Evolutionary conservation across 2,113 vertebrate genomes (phyloP).

Genomic region (Cnemophilus loriae): DNA sequence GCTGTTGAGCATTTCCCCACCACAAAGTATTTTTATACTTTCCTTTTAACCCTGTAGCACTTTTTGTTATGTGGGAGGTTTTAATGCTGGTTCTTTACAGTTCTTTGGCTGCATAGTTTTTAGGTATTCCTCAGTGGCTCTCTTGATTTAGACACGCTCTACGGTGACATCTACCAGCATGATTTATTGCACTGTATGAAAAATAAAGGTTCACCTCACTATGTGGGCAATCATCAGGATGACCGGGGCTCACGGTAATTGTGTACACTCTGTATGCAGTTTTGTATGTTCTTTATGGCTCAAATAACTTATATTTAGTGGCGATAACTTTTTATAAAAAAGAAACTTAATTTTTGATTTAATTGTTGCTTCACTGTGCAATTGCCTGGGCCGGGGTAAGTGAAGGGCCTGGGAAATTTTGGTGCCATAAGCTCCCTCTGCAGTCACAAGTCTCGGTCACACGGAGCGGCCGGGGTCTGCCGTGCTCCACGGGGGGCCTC

Average conservation of each 20-base stretch:
- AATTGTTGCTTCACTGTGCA: neutral
- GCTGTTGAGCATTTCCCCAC: neutral
- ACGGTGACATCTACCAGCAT: neutral
- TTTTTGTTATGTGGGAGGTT: neutral
- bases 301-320: neutral
- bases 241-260: neutral
- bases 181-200: neutral
- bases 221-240: neutral
- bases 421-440: neutral
- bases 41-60: neutral
- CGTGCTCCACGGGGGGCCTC: fast-evolving
- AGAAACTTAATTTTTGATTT: neutral
- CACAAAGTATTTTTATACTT: neutral
- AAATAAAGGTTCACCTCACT: neutral
- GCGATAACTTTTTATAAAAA: neutral
- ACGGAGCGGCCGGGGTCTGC: fast-evolving
- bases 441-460: fast-evolving
- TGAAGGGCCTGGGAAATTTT: neutral
- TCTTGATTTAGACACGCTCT: neutral
- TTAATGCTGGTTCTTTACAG: neutral
- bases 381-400: neutral
- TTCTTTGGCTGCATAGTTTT: neutral
- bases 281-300: neutral
- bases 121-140: neutral
- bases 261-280: neutral